phyloP scores from a whole-genome alignment of 1,140 invertebrate genomes.

The Arion vulgaris region DNA sequence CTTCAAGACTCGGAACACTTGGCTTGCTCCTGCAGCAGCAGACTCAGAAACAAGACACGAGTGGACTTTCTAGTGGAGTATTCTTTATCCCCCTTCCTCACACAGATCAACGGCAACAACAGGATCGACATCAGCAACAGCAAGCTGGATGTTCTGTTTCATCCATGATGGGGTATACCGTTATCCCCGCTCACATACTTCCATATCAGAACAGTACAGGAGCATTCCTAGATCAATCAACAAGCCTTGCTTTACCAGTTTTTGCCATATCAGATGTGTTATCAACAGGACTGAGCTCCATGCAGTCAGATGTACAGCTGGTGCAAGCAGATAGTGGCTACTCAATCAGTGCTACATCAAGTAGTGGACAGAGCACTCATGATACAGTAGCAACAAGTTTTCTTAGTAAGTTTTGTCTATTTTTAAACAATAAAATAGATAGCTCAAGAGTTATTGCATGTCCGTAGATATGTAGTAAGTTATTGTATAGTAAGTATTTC shows the following conservation, averaged over 20 bases:
- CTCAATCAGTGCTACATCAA: background rate
- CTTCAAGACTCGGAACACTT: background rate
- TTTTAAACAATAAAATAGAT: too few species aligned
- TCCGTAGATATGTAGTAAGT: too few species aligned
- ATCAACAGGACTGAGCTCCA: background rate
- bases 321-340: background rate
- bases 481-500: too few species aligned
- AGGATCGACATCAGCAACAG: too few species aligned
- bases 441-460: too few species aligned
- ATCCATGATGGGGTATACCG: background rate
- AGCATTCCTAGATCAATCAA: background rate
- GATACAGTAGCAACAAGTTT: background rate
- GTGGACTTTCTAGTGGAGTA: background rate
- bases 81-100: background rate
- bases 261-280: background rate
- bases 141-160: background rate
- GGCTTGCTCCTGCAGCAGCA: background rate
- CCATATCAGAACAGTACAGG: background rate
- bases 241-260: background rate
- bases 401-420: background rate
- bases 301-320: background rate
- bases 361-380: background rate
- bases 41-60: slow-evolving; percentile 5
- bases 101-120: background rate
- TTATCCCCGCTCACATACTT: background rate